Percentiles rank a stretch among this genome's conserved stretches.
These are phyloP conservation scores for Oreortyx pictus DNA, from an alignment of 2,797 vertebrate genomes.

Conservation along the genomic window DNA sequence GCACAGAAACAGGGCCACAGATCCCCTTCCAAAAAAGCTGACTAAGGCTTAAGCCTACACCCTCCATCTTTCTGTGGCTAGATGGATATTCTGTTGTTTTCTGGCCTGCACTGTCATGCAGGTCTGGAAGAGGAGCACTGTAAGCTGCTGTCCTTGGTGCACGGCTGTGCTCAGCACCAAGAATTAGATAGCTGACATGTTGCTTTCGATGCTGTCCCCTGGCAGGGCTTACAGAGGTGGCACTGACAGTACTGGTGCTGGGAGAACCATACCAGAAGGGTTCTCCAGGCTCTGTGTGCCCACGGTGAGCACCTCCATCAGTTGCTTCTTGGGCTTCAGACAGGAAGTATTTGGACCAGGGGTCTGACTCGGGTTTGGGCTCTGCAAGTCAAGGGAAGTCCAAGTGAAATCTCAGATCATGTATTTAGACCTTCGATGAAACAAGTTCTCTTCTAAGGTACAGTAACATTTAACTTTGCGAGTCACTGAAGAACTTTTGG, in stretches of 20 bases:
- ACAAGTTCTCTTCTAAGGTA: background rate
- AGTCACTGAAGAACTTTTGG: background rate
- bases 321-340: background rate
- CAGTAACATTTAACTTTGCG: background rate
- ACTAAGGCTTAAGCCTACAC: background rate
- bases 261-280: background rate
- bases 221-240: background rate
- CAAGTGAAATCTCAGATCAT: background rate
- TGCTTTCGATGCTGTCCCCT: background rate
- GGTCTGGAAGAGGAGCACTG: background rate
- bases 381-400: background rate
- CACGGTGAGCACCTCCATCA: accelerated
- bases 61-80: background rate
- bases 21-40: background rate
- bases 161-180: background rate
- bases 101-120: background rate
- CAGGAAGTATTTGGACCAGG: no score
- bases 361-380: background rate
- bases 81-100: background rate
- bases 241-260: background rate
- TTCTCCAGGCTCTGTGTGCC: accelerated
- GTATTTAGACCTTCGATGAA: background rate
- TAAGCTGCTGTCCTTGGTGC: background rate
- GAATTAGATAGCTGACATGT: background rate
- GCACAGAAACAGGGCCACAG: background rate